Base-by-base conservation (phyloP, 2,888 invertebrate species). In the Andrena minutula region DNA sequence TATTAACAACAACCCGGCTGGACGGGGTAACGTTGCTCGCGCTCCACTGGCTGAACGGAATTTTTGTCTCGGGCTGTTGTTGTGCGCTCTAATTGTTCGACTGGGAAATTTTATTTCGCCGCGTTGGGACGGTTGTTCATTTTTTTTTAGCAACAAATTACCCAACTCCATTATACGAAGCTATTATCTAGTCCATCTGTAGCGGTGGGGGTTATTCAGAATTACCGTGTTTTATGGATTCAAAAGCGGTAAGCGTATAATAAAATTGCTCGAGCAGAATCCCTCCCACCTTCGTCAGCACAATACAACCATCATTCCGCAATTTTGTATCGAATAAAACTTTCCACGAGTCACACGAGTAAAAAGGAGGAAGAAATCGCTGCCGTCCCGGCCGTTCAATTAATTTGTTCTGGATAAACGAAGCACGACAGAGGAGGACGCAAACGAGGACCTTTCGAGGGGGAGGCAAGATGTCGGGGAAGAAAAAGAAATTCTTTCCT, bases 391-490 rank as follows among this genome's bases (percentile, higher is more conserved):
- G 60, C 16, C 66, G 80, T 84, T 56, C 78, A 73, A 79, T 78
- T 84, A 84, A 84, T 84, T 84, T 65, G 60, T 82, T 65, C 60
- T 53, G 78, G 60, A 82, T 77, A 71, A 82, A 74, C 70, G 77
- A 69, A 82, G 75, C 79, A 65, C 56, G 75, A 66, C 56, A 64
- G 56, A 76, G 56, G 20, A 56, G 60, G 49, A 76, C 56, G 56
- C 65, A 68, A 69, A 83, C 66, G 70, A 66, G 71, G 60, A 75
- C 53, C 71, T 47, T 60, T 74, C n/a, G 61, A 63, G 58, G 66
- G 72, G 75, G 71, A 71, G 77, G 71, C 73, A 79, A 77, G 79
- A 79, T 65, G 71, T 70, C 60, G 66, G 60, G 64, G 10, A 72
- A 71, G 75, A 74, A 80, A 68, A 26, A 81, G 75, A 75, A 75